Evolutionary conservation across 2,113 vertebrate species (phyloP).

Genomic region (Chaetodon auriga): DNA sequence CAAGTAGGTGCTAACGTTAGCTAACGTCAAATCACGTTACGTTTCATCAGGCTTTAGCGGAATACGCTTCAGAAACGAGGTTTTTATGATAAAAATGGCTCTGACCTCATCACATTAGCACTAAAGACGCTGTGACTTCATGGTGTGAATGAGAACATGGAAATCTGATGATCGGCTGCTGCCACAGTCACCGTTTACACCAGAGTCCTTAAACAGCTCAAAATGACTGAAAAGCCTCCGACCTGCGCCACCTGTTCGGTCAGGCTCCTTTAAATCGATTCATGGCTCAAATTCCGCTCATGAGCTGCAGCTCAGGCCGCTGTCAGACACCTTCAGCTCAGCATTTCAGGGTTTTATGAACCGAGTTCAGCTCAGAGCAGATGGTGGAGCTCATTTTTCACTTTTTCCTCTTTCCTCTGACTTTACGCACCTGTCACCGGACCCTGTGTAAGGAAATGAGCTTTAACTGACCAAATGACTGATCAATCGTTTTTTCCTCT

Average conservation of each 20-base stretch:
- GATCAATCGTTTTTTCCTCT: too few relatives aligned
- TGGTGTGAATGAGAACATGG: accelerated
- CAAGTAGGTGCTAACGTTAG: conserved; percentile 39
- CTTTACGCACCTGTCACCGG: background rate
- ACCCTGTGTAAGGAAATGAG: background rate
- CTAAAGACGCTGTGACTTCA: background rate
- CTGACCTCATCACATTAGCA: too few relatives aligned
- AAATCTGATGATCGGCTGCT: background rate
- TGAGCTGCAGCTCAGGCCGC: too few relatives aligned
- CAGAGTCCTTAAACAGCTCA: background rate
- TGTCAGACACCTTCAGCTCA: too few relatives aligned
- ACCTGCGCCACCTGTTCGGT: background rate
- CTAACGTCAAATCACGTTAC: background rate
- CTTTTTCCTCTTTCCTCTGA: too few relatives aligned
- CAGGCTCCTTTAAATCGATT: too few relatives aligned
- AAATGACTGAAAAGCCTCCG: background rate
- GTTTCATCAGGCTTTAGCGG: background rate
- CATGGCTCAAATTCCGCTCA: too few relatives aligned
- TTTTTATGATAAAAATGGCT: background rate
- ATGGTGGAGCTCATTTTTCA: too few relatives aligned
- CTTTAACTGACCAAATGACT: too few relatives aligned
- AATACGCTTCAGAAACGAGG: background rate
- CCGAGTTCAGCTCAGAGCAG: too few relatives aligned
- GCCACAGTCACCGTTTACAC: background rate
- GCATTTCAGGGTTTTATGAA: too few relatives aligned